These are phyloP conservation scores for Zaprionus lachaisei DNA, from an alignment of 1,140 invertebrate species.

Conservation along the genomic window DNA sequence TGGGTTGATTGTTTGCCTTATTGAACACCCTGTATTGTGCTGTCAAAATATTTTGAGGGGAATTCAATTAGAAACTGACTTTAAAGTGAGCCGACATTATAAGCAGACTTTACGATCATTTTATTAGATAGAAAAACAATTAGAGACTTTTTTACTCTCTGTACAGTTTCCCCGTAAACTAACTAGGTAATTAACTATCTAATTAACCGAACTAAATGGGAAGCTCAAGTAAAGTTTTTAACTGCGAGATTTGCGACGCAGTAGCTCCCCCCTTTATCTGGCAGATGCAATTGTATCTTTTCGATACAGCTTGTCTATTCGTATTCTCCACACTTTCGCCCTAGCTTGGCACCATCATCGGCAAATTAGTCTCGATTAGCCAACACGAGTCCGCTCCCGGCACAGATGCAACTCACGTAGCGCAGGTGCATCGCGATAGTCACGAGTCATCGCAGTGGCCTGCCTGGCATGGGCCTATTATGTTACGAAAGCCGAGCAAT, in stretches of 20 bases:
- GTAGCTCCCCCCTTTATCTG: neutral
- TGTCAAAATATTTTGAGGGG: neutral
- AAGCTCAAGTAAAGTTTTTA: neutral
- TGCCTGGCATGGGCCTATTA: neutral
- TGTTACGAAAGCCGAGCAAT: constrained; percentile 7
- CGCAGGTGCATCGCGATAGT: constrained; percentile 1
- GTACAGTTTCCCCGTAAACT: neutral
- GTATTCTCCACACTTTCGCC: neutral
- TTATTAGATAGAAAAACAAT: neutral
- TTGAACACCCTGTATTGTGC: neutral
- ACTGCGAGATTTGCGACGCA: neutral
- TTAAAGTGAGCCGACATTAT: neutral
- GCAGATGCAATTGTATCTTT: neutral
- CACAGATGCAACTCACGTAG: neutral
- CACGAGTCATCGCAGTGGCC: neutral
- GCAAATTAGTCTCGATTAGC: constrained; percentile 2
- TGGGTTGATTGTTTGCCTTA: neutral
- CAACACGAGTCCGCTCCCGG: neutral
- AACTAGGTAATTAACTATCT: neutral
- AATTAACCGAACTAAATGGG: neutral
- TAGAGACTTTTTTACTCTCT: neutral
- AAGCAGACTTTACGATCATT: neutral
- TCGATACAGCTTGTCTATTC: no score
- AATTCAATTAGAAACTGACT: neutral
- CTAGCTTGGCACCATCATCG: constrained; percentile 1